Conservation (phyloP, 2,888 invertebrate genomes). For the Gryllus longicercus region DNA sequence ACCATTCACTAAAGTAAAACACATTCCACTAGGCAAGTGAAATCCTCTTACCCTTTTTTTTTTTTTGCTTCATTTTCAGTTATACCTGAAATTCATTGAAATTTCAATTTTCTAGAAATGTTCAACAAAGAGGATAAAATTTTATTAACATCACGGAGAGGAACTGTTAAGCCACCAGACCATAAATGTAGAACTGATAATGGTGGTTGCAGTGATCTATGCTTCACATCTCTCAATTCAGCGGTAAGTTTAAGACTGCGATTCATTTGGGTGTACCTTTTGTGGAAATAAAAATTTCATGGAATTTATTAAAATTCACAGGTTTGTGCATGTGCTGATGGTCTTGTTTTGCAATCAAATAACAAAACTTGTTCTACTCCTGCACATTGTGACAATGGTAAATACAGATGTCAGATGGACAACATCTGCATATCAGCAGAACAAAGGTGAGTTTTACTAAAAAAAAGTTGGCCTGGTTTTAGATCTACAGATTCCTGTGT, state of each 20-base stretch:
- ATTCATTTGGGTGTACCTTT: neutral
- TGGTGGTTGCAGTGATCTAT: constrained; percentile 71
- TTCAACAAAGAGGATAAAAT: neutral
- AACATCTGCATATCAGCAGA: neutral
- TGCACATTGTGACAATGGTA: neutral
- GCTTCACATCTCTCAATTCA: constrained; percentile 51
- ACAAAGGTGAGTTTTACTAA: neutral
- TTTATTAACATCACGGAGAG: constrained; percentile 50
- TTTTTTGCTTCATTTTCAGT: no score
- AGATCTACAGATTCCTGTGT: no score
- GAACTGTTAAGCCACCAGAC: constrained; percentile 40
- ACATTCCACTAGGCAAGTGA: constrained; percentile 46
- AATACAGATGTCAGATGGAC: neutral
- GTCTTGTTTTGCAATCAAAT: neutral
- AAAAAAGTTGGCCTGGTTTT: no score
- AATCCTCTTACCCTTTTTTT: no score
- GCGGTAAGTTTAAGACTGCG: neutral
- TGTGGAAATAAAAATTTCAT: neutral
- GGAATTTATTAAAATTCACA: neutral
- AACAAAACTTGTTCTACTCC: neutral
- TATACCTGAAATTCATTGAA: no score
- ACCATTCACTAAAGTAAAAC: constrained; percentile 44
- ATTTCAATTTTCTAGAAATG: neutral
- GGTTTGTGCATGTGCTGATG: constrained; percentile 26
- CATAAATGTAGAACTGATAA: constrained; percentile 60